Conservation (phyloP, 2,888 invertebrate species). For the Meteorus cinctellus region DNA sequence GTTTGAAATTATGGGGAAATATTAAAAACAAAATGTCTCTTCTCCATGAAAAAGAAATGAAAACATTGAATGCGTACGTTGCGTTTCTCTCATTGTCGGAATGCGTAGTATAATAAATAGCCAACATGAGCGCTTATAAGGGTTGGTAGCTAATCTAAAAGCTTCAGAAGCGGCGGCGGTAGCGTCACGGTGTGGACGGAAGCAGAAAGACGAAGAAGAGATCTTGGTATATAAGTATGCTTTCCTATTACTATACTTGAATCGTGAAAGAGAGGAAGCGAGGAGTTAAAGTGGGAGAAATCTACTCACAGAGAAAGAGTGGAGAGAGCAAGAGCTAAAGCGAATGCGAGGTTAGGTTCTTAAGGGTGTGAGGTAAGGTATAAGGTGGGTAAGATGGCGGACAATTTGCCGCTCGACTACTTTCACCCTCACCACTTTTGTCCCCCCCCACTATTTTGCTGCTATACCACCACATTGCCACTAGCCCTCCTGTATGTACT, state of each 20-base stretch:
- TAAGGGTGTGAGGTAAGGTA: constrained; percentile 69
- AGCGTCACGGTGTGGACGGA: constrained; percentile 52
- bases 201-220: constrained; percentile 44
- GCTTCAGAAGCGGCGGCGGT: constrained; percentile 60
- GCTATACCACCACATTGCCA: constrained; percentile 48
- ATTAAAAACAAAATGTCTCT: neutral
- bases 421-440: constrained; percentile 66
- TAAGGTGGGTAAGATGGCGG: constrained; percentile 74
- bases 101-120: constrained; percentile 71
- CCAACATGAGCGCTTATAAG: constrained; percentile 73
- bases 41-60: neutral
- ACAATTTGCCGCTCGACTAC: constrained; percentile 74
- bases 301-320: constrained; percentile 26
- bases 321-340: constrained; percentile 39
- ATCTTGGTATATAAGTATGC: constrained; percentile 4
- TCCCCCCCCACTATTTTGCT: constrained; percentile 43
- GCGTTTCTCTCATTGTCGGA: constrained; percentile 56
- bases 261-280: constrained; percentile 48
- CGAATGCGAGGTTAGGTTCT: constrained; percentile 31
- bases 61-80: constrained; percentile 31
- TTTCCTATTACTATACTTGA: constrained; percentile 19
- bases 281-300: constrained; percentile 36
- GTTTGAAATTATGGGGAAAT: too few relatives aligned
- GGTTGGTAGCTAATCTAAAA: constrained; percentile 70
- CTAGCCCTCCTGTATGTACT: constrained; percentile 62